Base-by-base conservation (phyloP, 1,140 invertebrate genomes). In the Phymorhynchus buccinoides region DNA sequence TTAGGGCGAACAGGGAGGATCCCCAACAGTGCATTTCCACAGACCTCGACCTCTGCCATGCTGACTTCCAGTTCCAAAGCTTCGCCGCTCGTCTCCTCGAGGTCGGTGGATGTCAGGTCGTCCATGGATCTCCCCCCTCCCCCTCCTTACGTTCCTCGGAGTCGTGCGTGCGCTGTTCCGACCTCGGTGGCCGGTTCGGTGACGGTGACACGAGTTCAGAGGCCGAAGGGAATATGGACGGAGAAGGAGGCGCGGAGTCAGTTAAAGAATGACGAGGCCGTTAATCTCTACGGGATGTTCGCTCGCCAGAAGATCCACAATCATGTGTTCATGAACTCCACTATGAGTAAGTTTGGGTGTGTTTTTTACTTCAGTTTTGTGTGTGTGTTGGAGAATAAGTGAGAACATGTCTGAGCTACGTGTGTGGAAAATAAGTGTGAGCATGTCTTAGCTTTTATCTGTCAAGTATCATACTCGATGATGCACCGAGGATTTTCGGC, bases 311-410 rank as follows among this genome's bases (percentile, higher is more conserved):
- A 88, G 83, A 89, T 92, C 62, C 87, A 90, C 56, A 92, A 92
- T 80, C 91, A 91, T 78, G 90, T 92, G 88, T 88, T 94, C 18
- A 90, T 93, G 80, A 91, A 91, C 77, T 90, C 93, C 27, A 71
- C 41, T 62, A 75, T 77, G 68, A 82, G 68, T 77, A 78, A 66
- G 80, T 75, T 71, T 42, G 14, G 48, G 16, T 80, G 81, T 68
- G 56, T 81, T 35, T 37, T 80, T 73, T 16, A 42, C n/a, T 84
- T 35, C 35, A 12, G 68, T n/a, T n/a, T n/a, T n/a, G n/a, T n/a
- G n/a, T n/a, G n/a, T n/a, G n/a, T n/a, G n/a, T n/a, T n/a, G n/a
- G n/a, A n/a, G n/a, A n/a, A n/a, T n/a, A n/a, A n/a, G n/a, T n/a
- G n/a, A n/a, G n/a, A n/a, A n/a, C n/a, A n/a, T n/a, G n/a, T n/a